Percentiles rank a stretch among this genome's conserved stretches.
phyloP scores from a whole-genome alignment of 2,888 invertebrate genomes.

The Noctua janthe region DNA sequence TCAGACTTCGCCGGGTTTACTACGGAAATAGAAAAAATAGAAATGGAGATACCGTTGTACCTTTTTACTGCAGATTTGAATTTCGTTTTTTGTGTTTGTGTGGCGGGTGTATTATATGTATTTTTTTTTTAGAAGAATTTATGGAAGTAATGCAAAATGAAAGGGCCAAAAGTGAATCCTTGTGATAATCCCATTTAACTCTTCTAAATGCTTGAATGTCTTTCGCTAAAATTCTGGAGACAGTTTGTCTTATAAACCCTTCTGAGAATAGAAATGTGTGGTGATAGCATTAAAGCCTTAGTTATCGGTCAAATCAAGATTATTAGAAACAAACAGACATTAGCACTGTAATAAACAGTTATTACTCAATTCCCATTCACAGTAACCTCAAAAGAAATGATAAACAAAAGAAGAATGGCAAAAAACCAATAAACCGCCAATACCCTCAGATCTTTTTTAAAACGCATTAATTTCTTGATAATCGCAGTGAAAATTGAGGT shows the following conservation, averaged over 20 bases:
- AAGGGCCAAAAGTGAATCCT: background rate
- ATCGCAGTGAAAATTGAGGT: constrained; percentile 43
- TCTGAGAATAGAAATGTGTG: background rate
- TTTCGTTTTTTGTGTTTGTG: constrained; percentile 4
- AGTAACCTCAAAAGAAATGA: constrained; percentile 5
- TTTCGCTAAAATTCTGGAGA: background rate
- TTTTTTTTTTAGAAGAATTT: background rate
- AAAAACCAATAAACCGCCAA: constrained; percentile 8
- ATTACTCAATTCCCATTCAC: background rate
- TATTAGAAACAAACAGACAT: background rate
- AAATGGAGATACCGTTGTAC: constrained; percentile 20
- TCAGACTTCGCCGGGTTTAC: constrained; percentile 55
- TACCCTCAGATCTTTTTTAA: constrained; percentile 13
- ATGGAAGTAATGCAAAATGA: background rate
- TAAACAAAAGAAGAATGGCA: constrained; percentile 32
- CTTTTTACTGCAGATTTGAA: constrained; percentile 6
- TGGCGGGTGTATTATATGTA: background rate
- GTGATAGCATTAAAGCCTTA: background rate
- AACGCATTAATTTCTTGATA: constrained; percentile 37
- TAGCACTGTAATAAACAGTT: background rate
- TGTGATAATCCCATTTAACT: background rate
- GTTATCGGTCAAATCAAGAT: background rate
- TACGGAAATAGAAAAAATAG: constrained; percentile 44
- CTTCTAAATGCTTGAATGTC: background rate
- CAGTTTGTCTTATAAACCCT: background rate